phyloP scores from a whole-genome alignment of 2,797 vertebrate genomes.

The Scarus forsteni region DNA sequence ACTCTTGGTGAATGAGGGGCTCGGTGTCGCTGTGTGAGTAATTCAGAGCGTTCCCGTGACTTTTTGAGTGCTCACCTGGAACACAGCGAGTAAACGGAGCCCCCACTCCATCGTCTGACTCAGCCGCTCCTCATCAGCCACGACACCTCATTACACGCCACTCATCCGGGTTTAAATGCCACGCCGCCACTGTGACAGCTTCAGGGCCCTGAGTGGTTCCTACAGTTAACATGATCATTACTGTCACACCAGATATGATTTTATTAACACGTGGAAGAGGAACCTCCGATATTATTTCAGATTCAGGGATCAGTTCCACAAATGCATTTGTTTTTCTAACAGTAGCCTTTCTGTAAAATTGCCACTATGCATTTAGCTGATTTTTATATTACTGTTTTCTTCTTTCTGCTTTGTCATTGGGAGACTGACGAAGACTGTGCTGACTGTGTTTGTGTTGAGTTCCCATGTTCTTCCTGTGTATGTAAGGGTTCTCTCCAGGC shows the following conservation, averaged over 20 bases:
- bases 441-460: too few species aligned
- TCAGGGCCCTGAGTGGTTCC: slow-evolving; percentile 6
- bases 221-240: slow-evolving; percentile 4
- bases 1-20: slow-evolving; percentile 42
- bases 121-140: slow-evolving; percentile 42
- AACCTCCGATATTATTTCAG: background rate
- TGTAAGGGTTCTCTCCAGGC: too few species aligned
- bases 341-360: too few species aligned
- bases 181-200: slow-evolving; percentile 16
- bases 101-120: slow-evolving; percentile 57
- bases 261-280: slow-evolving; percentile 9
- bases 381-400: too few species aligned
- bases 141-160: slow-evolving; percentile 50
- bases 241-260: slow-evolving; percentile 4
- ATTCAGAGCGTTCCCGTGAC: slow-evolving; percentile 43
- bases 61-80: slow-evolving; percentile 63
- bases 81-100: slow-evolving; percentile 67
- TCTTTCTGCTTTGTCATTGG: too few species aligned
- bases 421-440: too few species aligned
- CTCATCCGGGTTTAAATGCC: slow-evolving; percentile 61
- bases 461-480: too few species aligned
- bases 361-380: too few species aligned
- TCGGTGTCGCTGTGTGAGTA: slow-evolving; percentile 55
- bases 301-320: background rate
- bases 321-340: background rate